phyloP scores from a whole-genome alignment of 2,888 invertebrate species.

The Drosophila merina region DNA sequence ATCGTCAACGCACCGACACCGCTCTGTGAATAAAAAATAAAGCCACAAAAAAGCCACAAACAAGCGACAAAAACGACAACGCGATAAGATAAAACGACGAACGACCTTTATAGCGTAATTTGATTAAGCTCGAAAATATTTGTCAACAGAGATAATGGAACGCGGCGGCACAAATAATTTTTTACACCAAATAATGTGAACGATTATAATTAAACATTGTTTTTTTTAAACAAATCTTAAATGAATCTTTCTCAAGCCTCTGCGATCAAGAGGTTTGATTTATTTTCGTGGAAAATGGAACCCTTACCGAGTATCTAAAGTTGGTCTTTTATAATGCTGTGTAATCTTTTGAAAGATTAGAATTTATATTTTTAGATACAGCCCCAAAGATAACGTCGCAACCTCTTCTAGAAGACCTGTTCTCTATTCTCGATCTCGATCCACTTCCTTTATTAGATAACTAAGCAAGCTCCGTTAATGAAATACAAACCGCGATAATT shows the following conservation, averaged over 20 bases:
- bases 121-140: conserved; percentile 80
- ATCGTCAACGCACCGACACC: conserved; percentile 10
- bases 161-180: conserved; percentile 28
- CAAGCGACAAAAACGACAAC: not conserved
- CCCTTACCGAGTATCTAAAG: not conserved
- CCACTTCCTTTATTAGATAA: too few species aligned
- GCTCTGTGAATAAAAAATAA: too few species aligned
- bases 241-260: conserved; percentile 11
- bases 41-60: conserved; percentile 14
- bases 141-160: conserved; percentile 63
- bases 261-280: conserved; percentile 11
- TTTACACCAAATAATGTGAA: conserved; percentile 41
- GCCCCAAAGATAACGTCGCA: too few species aligned
- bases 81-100: conserved; percentile 73
- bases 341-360: conserved; percentile 4
- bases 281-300: not conserved
- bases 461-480: too few species aligned
- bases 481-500: too few species aligned
- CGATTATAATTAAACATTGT: conserved; percentile 45
- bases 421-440: too few species aligned
- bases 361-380: not conserved
- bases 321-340: not conserved
- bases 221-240: conserved; percentile 4
- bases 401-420: too few species aligned
- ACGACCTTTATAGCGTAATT: conserved; percentile 81